Base-by-base conservation (phyloP, 2,888 invertebrate genomes). In the Synergus japonicus region DNA sequence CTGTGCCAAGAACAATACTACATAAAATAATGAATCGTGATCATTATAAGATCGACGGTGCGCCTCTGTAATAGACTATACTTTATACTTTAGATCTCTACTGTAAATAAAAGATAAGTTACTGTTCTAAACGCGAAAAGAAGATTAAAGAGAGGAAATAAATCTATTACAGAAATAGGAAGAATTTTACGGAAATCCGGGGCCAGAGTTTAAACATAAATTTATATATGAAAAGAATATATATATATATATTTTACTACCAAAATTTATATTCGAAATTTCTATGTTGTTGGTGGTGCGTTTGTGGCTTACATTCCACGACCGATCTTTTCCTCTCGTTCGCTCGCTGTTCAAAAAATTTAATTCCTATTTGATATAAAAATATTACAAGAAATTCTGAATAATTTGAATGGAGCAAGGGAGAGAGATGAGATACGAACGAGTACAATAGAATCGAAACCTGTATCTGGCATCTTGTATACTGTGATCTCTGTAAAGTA, bases 251-350 rank as follows among this genome's bases (percentile, higher is more conserved):
- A 89, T 91, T 92, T 91, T 91, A 91, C 87, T 91, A 91, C 89
- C 89, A 90, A 92, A 91, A 92, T 91, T 91, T 91, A 91, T 91
- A 92, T 89, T 91, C 89, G 87, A 92, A 91, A 91, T 91, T 92
- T 91, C 88, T 91, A 90, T 87, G 88, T 90, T 88, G 89, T 90
- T 90, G 88, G 79, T 87, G 86, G 85, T 88, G 87, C 87, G 88
- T 88, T 89, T 90, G 91, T 90, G 90, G 90, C 88, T 90, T 89
- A 92, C 91, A 92, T 92, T 92, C 91, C 91, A 90, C 91, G 88
- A 89, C 87, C 86, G 85, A 86, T 84, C 84, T 82, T 81, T 81
- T 79, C 73, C 54, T 76, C 77, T 73, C 22, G 46, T 46, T 73
- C 54, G 29, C 37, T 73, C 54, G n/a, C 73, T 37, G 9, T 73